Conservation (phyloP, 2,888 invertebrate species). For the Ganaspis brasiliensis region DNA sequence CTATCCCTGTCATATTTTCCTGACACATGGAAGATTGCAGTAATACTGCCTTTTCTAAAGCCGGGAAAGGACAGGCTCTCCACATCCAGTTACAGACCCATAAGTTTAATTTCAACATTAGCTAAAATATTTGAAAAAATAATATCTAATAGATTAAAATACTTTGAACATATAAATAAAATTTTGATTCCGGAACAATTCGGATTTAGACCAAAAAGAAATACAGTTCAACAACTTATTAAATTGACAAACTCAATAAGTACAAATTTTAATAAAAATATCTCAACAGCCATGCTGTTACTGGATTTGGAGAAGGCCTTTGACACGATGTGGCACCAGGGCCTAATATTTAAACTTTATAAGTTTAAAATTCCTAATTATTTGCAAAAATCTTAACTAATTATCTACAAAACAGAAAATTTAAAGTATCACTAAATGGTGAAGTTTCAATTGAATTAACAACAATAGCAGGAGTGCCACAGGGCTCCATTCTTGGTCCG, state of each 20-base stretch:
- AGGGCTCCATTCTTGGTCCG: background rate
- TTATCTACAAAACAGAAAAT: background rate
- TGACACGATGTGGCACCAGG: conserved; percentile 4
- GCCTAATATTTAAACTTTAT: background rate
- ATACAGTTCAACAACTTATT: background rate
- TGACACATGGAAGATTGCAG: conserved; percentile 47
- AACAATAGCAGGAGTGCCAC: background rate
- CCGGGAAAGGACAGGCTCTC: conserved; percentile 44
- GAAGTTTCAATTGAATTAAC: background rate
- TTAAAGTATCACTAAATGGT: background rate
- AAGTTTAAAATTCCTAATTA: background rate
- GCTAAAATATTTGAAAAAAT: background rate
- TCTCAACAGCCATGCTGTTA: conserved; percentile 3
- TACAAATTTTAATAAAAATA: conserved; percentile 20
- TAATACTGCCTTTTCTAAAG: conserved; percentile 48
- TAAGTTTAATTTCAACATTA: conserved; percentile 44
- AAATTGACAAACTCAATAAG: conserved; percentile 5
- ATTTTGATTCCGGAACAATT: background rate
- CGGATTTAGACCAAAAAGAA: background rate
- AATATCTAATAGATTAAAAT: background rate
- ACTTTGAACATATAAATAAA: background rate
- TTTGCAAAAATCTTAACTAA: background rate
- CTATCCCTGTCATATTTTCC: conserved; percentile 39
- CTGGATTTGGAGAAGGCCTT: too few relatives aligned
- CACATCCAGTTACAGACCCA: conserved; percentile 47